phyloP scores from a whole-genome alignment of 2,888 invertebrate genomes.

The Ephialtes manifestator region DNA sequence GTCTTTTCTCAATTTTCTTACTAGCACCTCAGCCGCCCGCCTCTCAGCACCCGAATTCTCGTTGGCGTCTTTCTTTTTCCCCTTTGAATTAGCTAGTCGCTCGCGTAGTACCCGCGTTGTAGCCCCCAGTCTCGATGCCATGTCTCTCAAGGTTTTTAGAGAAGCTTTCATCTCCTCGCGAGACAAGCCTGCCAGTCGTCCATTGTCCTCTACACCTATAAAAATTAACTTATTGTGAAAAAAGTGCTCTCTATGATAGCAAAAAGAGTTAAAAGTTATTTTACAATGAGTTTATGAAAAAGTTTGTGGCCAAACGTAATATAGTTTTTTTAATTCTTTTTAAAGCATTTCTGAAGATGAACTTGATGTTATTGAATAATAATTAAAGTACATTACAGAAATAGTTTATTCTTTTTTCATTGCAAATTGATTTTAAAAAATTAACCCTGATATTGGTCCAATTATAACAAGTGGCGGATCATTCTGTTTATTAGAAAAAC shows the following conservation, averaged over 20 bases:
- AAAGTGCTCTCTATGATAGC: no score
- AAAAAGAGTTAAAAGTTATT: no score
- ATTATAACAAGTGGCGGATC: no score
- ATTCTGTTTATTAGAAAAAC: no score
- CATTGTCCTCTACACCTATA: conserved; percentile 94
- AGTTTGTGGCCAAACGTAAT: no score
- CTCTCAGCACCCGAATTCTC: conserved; percentile 84
- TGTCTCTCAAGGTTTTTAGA: conserved; percentile 93
- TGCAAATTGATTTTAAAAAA: no score
- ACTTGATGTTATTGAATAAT: no score
- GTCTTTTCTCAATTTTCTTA: conserved; percentile 91
- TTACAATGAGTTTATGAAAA: no score
- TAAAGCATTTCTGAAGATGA: background rate
- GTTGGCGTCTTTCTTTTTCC: conserved; percentile 75
- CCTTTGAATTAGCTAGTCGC: conserved; percentile 86
- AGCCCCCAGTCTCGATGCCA: conserved; percentile 96
- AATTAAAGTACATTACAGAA: no score
- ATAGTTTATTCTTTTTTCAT: no score
- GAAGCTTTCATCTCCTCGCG: conserved; percentile 95
- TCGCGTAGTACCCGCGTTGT: conserved; percentile 92
- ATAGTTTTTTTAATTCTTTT: no score
- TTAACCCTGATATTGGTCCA: no score
- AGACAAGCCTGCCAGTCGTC: conserved; percentile 94
- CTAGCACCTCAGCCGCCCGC: conserved; percentile 94
- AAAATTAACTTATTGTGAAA: conserved; percentile 9